These are phyloP conservation scores for Loriculus beryllinus DNA, from an alignment of 2,797 vertebrate species.

Conservation along the genomic window DNA sequence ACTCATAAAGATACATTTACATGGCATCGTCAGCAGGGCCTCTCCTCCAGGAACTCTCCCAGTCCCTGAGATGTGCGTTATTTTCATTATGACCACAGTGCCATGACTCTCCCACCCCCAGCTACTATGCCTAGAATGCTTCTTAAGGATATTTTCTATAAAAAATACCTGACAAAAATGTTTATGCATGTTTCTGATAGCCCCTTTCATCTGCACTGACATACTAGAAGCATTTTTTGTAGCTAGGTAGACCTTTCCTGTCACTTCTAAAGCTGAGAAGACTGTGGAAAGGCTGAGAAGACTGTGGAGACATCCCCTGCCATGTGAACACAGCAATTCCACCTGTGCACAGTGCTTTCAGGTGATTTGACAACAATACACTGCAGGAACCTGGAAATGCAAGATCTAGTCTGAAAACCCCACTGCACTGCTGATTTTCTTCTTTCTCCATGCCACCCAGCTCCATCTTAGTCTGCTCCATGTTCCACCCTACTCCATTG, in stretches of 20 bases:
- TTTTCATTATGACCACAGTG: fast-evolving
- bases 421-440: background rate
- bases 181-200: background rate
- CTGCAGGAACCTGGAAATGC: background rate
- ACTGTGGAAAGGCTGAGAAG: background rate
- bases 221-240: background rate
- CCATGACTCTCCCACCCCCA: background rate
- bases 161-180: background rate
- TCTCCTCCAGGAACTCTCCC: background rate
- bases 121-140: background rate
- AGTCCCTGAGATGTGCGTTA: background rate
- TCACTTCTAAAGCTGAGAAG: background rate
- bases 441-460: background rate
- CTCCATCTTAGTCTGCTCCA: background rate
- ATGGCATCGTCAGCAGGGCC: background rate
- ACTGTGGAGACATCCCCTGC: background rate
- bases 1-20: background rate
- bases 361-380: background rate
- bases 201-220: background rate
- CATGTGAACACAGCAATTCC: background rate
- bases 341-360: background rate
- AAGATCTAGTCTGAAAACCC: background rate
- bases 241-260: background rate
- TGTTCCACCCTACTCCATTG: fast-evolving
- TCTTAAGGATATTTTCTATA: background rate